Evolutionary conservation across 2,113 vertebrate species (phyloP), one percentile per base, ranked within the genome.

Genomic region (Chaenogobius annularis): DNA sequence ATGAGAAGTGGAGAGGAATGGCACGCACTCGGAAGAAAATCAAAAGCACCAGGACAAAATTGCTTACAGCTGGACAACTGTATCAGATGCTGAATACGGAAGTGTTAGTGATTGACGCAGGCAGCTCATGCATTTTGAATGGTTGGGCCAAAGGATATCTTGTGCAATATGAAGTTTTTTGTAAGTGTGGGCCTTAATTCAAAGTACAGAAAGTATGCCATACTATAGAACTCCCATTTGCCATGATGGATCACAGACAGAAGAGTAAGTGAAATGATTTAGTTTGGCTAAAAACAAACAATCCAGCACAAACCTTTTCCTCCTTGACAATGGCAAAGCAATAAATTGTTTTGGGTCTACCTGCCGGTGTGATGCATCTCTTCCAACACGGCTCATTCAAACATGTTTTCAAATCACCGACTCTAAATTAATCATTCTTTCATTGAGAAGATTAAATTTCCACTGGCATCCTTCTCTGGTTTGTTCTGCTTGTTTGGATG

Each of bases 11-110:
- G 83, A 66, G 68, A 68, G 69, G 70, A 82, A 83, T 66, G 88
- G 83, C 20, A 67, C 65, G 31, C 7, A 64, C 59, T 81, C 69
- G 75, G 81, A 23, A 71, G 67, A 82, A 87, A 93, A 93, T 82
- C 89, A 88, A 82, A 80, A 72, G 77, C 78, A 72, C 78, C 77
- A 66, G 78, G 86, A 84, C 80, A 78, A 88, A 94, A 94, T 94
- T 86, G 89, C 79, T 66, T 93, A 74, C 88, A 88, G 77, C 66
- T 92, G 91, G 85, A 89, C 83, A 75, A 50, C 46, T 12, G 19
- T 63, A 76, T 82, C 48, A 31, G 74, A 77, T 71, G 35, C 37
- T 37, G 73, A 69, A 58, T 54, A 54, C 81, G 78, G 9, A 17
- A 77, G 69, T 47, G 75, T 20, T 48, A 79, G 77, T 73, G 77